Evolutionary conservation across 2,888 invertebrate species (phyloP), one percentile per base, ranked within the genome.

Genomic region (Lumbricus terrestris): DNA sequence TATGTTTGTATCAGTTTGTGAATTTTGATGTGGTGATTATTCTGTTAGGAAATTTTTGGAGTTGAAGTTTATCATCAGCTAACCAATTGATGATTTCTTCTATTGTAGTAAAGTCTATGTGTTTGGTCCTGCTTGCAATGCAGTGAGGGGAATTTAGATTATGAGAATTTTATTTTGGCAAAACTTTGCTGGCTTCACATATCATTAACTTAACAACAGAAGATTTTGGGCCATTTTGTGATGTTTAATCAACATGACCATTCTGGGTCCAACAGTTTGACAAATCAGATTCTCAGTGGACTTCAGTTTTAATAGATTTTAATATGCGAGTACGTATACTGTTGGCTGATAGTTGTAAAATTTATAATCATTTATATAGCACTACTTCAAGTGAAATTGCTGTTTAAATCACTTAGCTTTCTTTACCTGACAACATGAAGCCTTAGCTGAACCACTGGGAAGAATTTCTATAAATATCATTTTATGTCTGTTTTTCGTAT

Each of bases 61-160:
- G 16, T 11, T 3, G 3, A n/a, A n/a, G 1, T n/a, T 69, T 15
- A n/a, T 16, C 11, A 0, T 8, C n/a, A n/a, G n/a, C n/a, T n/a
- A n/a, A n/a, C n/a, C n/a, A n/a, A n/a, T n/a, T n/a, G n/a, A n/a
- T 69, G 69, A 69, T 69, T 69, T 69, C 69, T 69, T 54, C 29
- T 69, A n/a, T 69, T 69, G 69, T 69, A n/a, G 69, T n/a, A n/a
- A n/a, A 15, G 11, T 1, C 69, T n/a, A 69, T n/a, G 29, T 69
- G 29, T n/a, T n/a, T 69, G 69, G 69, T 69, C 47, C 18, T 47
- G 47, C 23, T 47, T 47, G 69, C 69, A 69, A n/a, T 29, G 69
- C n/a, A 69, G n/a, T 69, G n/a, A 69, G n/a, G 69, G 69, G 69
- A 69, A n/a, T n/a, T 69, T 69, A n/a, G 69, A 69, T 69, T 69